Evolutionary conservation across 2,113 vertebrate species (phyloP), one percentile per base, ranked within the genome.

Genomic region (Myanophis thanlyinensis): DNA sequence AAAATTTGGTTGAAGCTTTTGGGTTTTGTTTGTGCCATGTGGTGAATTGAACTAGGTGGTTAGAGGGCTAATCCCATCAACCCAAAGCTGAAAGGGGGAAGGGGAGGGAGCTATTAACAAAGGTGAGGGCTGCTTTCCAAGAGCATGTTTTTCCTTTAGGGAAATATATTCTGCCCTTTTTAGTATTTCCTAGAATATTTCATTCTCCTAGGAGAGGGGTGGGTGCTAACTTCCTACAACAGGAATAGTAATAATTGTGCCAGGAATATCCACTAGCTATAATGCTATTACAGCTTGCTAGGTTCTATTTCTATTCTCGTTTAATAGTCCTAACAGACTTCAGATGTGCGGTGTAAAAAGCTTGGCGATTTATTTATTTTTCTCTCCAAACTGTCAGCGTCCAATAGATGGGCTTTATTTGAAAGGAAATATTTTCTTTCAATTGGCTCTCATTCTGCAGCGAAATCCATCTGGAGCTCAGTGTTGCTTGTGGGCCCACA

Each of bases 401-500:
- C 59, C 91, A 67, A 90, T 40, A 49, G 89, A 0, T 85, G 84
- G 30, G 73, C 0, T 0, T 51, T 23, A n/a, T 89, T 49, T 90
- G 85, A 62, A 94, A 95, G 89, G 20, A n/a, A 91, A 85, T 47
- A 1, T 8, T 86, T 80, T 80, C 35, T 73, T 47, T 30, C 88
- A 91, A 52, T 85, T 94, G 27, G 40, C 80, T 62, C 22, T 95
- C 0, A 1, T 90, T 40, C 88, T 0, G 0, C 89, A 73, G 6
- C 54, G 93, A 46, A 80, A 35, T 93, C 93, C 85, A 52, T 62
- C 84, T 95, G 93, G 80, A 93, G 88, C 67, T 89, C 0, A 91
- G 94, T 92, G 44, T 91, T 93, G n/a, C 92, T 93, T 35, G 47
- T 94, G 25, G 22, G 35, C 20, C 88, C 92, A n/a, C 35, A 88